A percentile compares a stretch with the other conserved stretches of the same genome.
These are phyloP conservation scores for Zygaena filipendulae DNA, from an alignment of 2,888 invertebrate genomes.

Conservation along the genomic window DNA sequence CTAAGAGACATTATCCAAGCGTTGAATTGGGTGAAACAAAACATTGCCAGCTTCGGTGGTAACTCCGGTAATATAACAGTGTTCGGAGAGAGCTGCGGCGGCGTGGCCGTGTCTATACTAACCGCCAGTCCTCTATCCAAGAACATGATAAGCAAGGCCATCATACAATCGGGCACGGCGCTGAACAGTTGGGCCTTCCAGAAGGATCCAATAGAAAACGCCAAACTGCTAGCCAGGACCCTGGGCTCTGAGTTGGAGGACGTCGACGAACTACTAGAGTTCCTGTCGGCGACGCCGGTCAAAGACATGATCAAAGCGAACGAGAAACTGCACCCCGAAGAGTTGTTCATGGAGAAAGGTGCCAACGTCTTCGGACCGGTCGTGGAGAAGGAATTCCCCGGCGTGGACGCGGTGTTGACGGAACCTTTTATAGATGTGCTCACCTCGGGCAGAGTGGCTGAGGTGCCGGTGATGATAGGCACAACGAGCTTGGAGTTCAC, in stretches of 20 bases:
- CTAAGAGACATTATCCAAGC: slow-evolving; percentile 50
- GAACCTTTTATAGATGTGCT: slow-evolving; percentile 42
- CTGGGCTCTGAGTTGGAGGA: slow-evolving; percentile 43
- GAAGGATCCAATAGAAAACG: slow-evolving; percentile 39
- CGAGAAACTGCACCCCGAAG: slow-evolving; percentile 20
- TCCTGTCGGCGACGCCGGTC: slow-evolving; percentile 37
- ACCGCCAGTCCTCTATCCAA: slow-evolving; percentile 47
- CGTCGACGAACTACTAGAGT: slow-evolving; percentile 43
- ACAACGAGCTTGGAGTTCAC: slow-evolving; percentile 36
- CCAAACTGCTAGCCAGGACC: slow-evolving; percentile 29
- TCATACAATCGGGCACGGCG: slow-evolving; percentile 46
- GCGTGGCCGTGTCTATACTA: slow-evolving; percentile 28
- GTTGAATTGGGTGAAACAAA: slow-evolving; percentile 47
- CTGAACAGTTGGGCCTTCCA: slow-evolving; percentile 31
- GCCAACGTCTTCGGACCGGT: slow-evolving; percentile 28
- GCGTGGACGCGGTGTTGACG: slow-evolving; percentile 38
- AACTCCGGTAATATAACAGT: slow-evolving; percentile 49
- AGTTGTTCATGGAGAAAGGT: slow-evolving; percentile 17
- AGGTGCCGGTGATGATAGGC: slow-evolving; percentile 49
- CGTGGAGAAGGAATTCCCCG: slow-evolving; percentile 49
- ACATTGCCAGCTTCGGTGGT: slow-evolving; percentile 51
- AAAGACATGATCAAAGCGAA: slow-evolving; percentile 41
- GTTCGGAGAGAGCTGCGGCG: slow-evolving; percentile 52
- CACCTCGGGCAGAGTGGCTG: slow-evolving; percentile 43
- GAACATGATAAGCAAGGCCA: slow-evolving; percentile 39